Conservation (phyloP, 2,113 vertebrate genomes). For the Notothenia coriiceps region DNA sequence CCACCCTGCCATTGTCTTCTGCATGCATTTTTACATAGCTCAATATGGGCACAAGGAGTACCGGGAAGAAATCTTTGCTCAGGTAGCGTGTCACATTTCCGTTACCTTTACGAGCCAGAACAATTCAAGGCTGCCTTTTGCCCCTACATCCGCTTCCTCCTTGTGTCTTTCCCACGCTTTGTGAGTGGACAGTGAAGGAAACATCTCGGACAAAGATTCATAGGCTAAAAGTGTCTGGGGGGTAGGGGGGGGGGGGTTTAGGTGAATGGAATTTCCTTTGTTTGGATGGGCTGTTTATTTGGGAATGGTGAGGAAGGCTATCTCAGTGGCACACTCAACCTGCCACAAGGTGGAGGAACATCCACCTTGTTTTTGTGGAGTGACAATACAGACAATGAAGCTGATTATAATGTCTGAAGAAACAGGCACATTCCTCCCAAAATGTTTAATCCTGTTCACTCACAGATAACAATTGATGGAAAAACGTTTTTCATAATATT, state of each 20-base stretch:
- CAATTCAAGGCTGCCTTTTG: slow-evolving; percentile 86
- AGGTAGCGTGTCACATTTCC: slow-evolving; percentile 85
- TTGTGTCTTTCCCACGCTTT: slow-evolving; percentile 86
- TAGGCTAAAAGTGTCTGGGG: slow-evolving; percentile 45
- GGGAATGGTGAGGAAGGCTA: slow-evolving; percentile 69
- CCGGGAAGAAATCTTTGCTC: slow-evolving; percentile 79
- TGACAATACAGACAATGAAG: slow-evolving; percentile 57
- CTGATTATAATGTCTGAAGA: slow-evolving; percentile 35
- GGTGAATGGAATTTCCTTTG: slow-evolving; percentile 78
- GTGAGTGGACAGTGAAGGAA: slow-evolving; percentile 83
- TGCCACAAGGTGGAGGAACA: slow-evolving; percentile 73
- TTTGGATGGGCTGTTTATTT: slow-evolving; percentile 83
- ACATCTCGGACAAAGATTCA: slow-evolving; percentile 79
- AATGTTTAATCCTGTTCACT: slow-evolving; percentile 55
- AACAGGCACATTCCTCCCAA: slow-evolving; percentile 53
- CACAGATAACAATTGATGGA: slow-evolving; percentile 53
- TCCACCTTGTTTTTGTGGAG: slow-evolving; percentile 66
- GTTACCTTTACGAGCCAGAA: slow-evolving; percentile 84
- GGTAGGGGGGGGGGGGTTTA: slow-evolving; percentile 19
- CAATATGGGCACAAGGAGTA: slow-evolving; percentile 58
- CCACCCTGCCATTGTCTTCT: slow-evolving; percentile 72
- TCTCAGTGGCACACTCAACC: slow-evolving; percentile 58
- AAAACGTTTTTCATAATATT: slow-evolving; percentile 37
- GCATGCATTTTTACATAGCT: slow-evolving; percentile 54
- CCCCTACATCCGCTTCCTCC: slow-evolving; percentile 83